Conservation (phyloP, 2,113 vertebrate genomes). For the Aleadryas rufinucha region DNA sequence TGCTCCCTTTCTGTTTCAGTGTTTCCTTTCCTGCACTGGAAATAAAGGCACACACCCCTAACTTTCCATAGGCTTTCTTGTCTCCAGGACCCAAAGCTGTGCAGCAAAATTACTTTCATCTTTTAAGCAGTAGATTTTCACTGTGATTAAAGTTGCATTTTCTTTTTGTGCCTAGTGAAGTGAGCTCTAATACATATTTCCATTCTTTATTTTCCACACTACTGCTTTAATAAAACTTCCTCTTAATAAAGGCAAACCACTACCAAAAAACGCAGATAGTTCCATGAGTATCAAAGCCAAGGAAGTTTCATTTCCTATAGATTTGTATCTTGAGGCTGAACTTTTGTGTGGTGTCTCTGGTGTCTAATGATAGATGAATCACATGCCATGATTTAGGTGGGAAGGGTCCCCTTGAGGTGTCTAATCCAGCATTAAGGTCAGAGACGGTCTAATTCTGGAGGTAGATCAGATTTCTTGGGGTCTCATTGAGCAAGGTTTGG, state of each 20-base stretch:
- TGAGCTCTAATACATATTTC: neutral
- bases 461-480: neutral
- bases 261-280: neutral
- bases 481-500: neutral
- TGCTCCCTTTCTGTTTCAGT: neutral
- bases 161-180: neutral
- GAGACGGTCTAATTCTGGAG: neutral
- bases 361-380: neutral
- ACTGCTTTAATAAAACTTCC: constrained; percentile 6
- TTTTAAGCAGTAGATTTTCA: neutral
- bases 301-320: constrained; percentile 25
- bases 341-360: neutral
- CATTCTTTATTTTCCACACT: constrained; percentile 20
- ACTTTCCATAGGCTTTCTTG: neutral
- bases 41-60: neutral
- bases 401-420: neutral
- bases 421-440: neutral
- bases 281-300: neutral
- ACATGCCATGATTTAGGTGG: neutral
- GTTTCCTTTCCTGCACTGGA: neutral
- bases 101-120: neutral
- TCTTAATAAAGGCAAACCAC: neutral
- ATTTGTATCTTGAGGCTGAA: neutral
- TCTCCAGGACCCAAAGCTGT: neutral
- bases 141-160: neutral